A percentile compares a stretch with the other conserved stretches of the same genome.
These are phyloP conservation scores for Gobionotothen gibberifrons DNA, from an alignment of 2,797 vertebrate genomes.

Conservation along the genomic window DNA sequence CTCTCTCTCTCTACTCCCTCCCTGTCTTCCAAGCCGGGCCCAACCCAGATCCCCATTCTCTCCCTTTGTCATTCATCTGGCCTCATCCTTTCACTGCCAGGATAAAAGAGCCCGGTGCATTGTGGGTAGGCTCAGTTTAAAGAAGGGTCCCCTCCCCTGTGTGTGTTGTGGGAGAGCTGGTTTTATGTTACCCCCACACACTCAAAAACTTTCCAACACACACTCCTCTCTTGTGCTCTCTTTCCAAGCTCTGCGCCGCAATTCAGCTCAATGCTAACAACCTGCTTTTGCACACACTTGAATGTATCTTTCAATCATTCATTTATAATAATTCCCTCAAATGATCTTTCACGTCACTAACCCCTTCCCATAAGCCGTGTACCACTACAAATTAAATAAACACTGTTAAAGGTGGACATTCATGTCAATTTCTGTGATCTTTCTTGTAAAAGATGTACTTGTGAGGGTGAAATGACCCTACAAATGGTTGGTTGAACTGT, in stretches of 20 bases:
- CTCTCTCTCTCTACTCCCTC: slow-evolving; percentile 57
- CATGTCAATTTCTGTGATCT: slow-evolving; percentile 17
- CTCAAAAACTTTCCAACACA: slow-evolving; percentile 61
- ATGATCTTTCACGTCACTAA: background rate
- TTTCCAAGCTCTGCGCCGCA: slow-evolving; percentile 24
- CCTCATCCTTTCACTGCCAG: slow-evolving; percentile 85
- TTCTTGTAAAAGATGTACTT: slow-evolving; percentile 17
- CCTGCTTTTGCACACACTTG: slow-evolving; percentile 5
- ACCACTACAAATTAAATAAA: background rate
- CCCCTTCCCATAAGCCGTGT: background rate
- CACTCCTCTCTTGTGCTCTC: slow-evolving; percentile 58
- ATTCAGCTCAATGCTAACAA: slow-evolving; percentile 36
- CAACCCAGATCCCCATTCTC: slow-evolving; percentile 82
- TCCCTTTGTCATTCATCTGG: slow-evolving; percentile 86
- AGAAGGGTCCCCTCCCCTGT: slow-evolving; percentile 79
- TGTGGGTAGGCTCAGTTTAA: slow-evolving; percentile 85
- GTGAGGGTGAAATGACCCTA: slow-evolving; percentile 7
- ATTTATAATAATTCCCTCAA: background rate
- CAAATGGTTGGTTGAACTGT: slow-evolving; percentile 18
- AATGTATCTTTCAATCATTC: slow-evolving; percentile 4
- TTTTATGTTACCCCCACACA: slow-evolving; percentile 79
- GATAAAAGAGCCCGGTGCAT: slow-evolving; percentile 85
- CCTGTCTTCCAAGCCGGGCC: slow-evolving; percentile 67
- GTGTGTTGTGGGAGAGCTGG: slow-evolving; percentile 78
- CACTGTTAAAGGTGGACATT: background rate